Base-by-base conservation (phyloP, 1,140 invertebrate genomes). In the Tyrophagus putrescentiae region DNA sequence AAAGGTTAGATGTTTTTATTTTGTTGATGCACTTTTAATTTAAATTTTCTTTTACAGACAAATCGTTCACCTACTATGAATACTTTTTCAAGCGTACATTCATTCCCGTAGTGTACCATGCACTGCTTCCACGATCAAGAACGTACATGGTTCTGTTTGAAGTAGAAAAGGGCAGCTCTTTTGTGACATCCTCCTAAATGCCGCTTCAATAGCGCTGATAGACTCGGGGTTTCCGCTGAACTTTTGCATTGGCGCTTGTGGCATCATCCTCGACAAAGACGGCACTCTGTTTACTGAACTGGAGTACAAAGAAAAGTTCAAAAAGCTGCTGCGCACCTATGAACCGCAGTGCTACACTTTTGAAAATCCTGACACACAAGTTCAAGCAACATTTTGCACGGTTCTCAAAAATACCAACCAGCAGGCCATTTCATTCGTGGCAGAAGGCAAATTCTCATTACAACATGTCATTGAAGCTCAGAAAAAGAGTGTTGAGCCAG, bases 71-170 rank as follows among this genome's bases (percentile, higher is more conserved):
- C 69, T 76, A 82, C 25, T 78, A 80, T 58, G 88, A 92, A 73
- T 76, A 78, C 56, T 77, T 83, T 23, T 79, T 93, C 56, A 78
- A 74, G 67, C 82, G 83, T 67, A 82, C 82, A 3, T 84, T 84
- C 71, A 84, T 89, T 70, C 72, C 80, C 29, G 78, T 81, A 0
- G 69, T 92, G 41, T 67, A 85, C 2, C 73, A 79, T 0, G 72
- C 76, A 53, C 68, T 85, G 21, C 82, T 89, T 75, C 88, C 88
- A 4, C 75, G 85, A 32, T 80, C 86, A 6, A 77, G 80, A 23
- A 80, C 92, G 62, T 79, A 78, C 9, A 73, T 93, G 18, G 83
- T 83, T 64, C 67, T 92, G 60, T 88, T 93, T 74, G 88, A 93
- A 75, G 73, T 92, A 65, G 82, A 92, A 73, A 80, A 89, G 74